Evolutionary conservation across 2,888 invertebrate species (phyloP), one percentile per base, ranked within the genome.

Genomic region (Eilema depressum): DNA sequence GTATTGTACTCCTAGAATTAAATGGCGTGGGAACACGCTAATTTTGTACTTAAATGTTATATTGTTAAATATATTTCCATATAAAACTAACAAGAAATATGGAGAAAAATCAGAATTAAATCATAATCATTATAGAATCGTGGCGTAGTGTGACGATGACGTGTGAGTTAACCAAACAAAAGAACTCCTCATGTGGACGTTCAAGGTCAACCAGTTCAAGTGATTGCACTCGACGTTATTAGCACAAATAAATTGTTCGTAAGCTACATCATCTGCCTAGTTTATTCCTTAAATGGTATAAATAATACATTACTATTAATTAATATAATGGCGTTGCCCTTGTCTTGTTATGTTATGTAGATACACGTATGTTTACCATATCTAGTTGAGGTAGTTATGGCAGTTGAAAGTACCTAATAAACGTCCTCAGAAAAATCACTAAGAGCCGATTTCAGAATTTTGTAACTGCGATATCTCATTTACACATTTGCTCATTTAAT

Each of bases 221-320:
- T 75, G 68, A 76, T 74, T 70, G 73, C 69, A 76, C 78, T 71
- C 70, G 47, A 65, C 71, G 75, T 75, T 80, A 76, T 80, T 82
- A 80, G 80, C 70, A 79, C 71, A 82, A 79, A 79, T 81, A 81
- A 82, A 82, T 83, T 77, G 70, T 69, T 83, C 63, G 59, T 69
- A 68, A 71, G 68, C 69, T 64, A 73, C 75, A 76, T 76, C 75
- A 79, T 70, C 73, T 47, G 57, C 74, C 66, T 37, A 62, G 66
- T 63, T 71, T 57, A 63, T 14, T 53, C 28, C 64, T 64, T 64
- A 28, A 64, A 53, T 28, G 64, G 28, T 65, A 53, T n/a, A 53
- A 53, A 8, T 53, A 47, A 47, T 47, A 47, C 14, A 8, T n/a
- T n/a, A n/a, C 53, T 53, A 53, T 53, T 53, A 53, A 53, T 53